Evolutionary conservation across 2,113 vertebrate genomes (phyloP).

Genomic region (Poeciliopsis occidentalis): DNA sequence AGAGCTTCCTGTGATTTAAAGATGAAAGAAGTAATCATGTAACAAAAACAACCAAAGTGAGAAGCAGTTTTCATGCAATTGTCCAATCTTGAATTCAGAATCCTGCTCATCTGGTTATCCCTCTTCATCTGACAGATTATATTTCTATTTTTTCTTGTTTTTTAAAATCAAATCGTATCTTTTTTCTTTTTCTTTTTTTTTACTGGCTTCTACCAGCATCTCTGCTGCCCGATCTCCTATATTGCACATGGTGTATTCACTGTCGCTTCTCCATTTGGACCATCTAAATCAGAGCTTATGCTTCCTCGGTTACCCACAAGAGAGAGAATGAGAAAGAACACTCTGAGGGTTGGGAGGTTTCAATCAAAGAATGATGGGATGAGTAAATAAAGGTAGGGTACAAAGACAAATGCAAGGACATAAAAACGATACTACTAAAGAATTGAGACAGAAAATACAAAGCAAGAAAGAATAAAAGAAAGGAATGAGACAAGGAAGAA

Average conservation of each 20-base stretch:
- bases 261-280: conserved; percentile 15
- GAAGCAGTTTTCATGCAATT: conserved; percentile 26
- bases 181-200: background rate
- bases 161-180: background rate
- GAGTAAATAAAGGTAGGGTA: background rate
- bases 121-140: conserved; percentile 19
- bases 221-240: conserved; percentile 12
- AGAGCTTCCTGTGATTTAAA: conserved; percentile 15
- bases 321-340: background rate
- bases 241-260: background rate
- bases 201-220: conserved; percentile 5
- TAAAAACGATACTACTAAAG: too few species aligned
- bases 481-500: background rate
- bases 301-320: background rate
- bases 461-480: background rate
- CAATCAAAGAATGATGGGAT: background rate
- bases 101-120: conserved; percentile 1
- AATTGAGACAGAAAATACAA: background rate
- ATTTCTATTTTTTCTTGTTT: conserved; percentile 7
- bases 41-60: conserved; percentile 2
- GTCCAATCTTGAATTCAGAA: conserved; percentile 19
- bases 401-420: too few species aligned
- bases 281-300: conserved; percentile 23
- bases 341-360: background rate
- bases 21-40: conserved; percentile 3